Conservation (phyloP, 1,140 invertebrate genomes). For the Fopius arisanus region DNA sequence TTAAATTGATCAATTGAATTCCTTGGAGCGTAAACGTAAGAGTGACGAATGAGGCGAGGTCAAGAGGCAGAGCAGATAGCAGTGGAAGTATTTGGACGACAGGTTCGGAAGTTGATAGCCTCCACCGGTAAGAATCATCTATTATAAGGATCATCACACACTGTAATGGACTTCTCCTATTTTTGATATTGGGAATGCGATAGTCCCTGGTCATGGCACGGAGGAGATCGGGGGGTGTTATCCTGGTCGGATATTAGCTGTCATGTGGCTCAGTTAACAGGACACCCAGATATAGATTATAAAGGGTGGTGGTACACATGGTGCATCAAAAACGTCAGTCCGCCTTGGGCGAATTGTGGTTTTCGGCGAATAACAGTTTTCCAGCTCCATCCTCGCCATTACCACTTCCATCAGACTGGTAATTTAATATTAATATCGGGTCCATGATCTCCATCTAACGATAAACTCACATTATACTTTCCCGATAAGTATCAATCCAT, state of each 20-base stretch:
- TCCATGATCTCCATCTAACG: no score
- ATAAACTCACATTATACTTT: no score
- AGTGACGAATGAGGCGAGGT: neutral
- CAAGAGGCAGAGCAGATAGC: neutral
- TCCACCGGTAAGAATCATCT: constrained; percentile 10
- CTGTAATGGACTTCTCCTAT: constrained; percentile 39
- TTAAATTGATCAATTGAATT: neutral
- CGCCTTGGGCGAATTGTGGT: neutral
- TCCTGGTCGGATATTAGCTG: constrained; percentile 66
- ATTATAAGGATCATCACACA: neutral
- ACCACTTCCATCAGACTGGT: no score
- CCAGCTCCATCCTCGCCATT: no score
- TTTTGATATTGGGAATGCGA: constrained; percentile 41
- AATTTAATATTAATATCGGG: no score
- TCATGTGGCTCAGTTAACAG: constrained; percentile 62
- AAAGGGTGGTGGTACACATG: neutral
- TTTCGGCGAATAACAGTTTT: no score
- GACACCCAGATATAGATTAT: constrained; percentile 38
- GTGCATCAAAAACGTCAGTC: neutral
- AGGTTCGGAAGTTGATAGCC: neutral
- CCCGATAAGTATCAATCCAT: no score
- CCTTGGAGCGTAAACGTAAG: neutral
- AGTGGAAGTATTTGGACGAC: neutral
- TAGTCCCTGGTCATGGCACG: constrained; percentile 36
- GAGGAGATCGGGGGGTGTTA: constrained; percentile 54